Evolutionary conservation across 1,140 invertebrate genomes (phyloP), one percentile per base, ranked within the genome.

Genomic region (Drosophila nannoptera): DNA sequence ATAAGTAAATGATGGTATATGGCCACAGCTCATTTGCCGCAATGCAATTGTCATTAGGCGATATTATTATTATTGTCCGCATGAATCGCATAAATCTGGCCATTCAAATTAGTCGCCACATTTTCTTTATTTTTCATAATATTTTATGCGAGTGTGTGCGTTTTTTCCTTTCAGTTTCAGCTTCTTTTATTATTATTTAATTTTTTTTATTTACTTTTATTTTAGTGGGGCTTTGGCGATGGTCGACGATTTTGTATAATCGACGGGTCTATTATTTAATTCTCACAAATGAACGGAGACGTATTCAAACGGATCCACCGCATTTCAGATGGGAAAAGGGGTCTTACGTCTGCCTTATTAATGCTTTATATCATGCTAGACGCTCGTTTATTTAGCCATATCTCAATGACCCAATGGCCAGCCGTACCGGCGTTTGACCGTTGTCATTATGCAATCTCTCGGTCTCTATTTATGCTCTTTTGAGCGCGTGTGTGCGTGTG

Each of bases 321-420:
- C 7, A 22, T 22, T 22, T 36, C 31, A 29, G 4, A 31, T 43
- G 38, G 40, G n/a, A 14, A 1, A 29, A n/a, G 52, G n/a, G 16
- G 12, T 61, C 42, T 66, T 72, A 46, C 11, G 54, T 73, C 61
- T 63, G 58, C 29, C 7, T 53, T 42, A 29, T 53, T 56, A 45
- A 70, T 64, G 61, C 33, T 66, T 78, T 72, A 53, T 78, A 72
- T 75, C 78, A 75, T 82, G 78, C 71, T 75, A 78, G 78, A 83
- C 64, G 67, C 78, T 81, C 78, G 74, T 81, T 76, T 74, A 73
- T 81, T 78, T 78, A 75, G 65, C 63, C 48, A 52, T 69, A 78
- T 59, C 55, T 52, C 35, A 55, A 62, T 81, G 77, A 81, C 77
- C 73, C 63, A 77, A 73, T 64, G 61, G 16, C 61, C 67, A 53